Base-by-base conservation (phyloP, 2,113 vertebrate genomes). In the Dolichotis patagonum region DNA sequence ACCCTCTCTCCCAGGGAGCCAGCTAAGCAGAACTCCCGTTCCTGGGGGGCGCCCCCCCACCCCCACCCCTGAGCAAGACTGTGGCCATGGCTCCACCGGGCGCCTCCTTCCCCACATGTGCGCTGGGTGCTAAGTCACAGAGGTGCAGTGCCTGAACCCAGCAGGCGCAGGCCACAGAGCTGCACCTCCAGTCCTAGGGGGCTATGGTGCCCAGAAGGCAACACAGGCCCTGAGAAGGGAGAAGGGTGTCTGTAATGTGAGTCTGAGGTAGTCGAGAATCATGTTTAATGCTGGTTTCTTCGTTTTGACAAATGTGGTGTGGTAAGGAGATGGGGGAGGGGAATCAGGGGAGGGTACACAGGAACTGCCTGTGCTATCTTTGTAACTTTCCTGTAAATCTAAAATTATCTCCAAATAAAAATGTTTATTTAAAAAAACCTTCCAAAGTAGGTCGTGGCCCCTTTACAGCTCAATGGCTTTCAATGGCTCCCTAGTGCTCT, bases 381-480 rank as follows among this genome's bases (percentile, higher is more conserved):
- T n/a, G 13, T 43, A 85, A 69, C 26, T 82, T 90, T 43, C 92
- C 52, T 82, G 4, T 43, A 49, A 81, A 85, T 52, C 67, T 73
- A 94, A 90, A 93, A 73, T 67, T 86, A 90, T 82, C 91, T 69
- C 81, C 58, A 92, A 86, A 16, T 81, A 38, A 86, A 93, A 84
- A 28, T 78, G 28, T 28, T 94, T 80, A 85, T 90, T n/a, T 4
- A 43, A 56, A 65, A 43, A 43, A 81, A 85, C 28, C 2, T 54
- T 58, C 14, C 80, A 62, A 87, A 87, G 62, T 60, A 91, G 58
- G 20, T 14, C 9, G 2, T 9, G 22, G 49, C 19, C 58, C 77
- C 46, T 56, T 49, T 3, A 4, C 58, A 73, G 83, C 54, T 71
- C 89, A 52, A 12, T 19, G 83, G 54, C 69, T 52, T 73, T 80